Percentiles rank a stretch among this genome's conserved stretches.
Conservation (phyloP, 2,888 invertebrate species). For the Coremacera marginata region DNA sequence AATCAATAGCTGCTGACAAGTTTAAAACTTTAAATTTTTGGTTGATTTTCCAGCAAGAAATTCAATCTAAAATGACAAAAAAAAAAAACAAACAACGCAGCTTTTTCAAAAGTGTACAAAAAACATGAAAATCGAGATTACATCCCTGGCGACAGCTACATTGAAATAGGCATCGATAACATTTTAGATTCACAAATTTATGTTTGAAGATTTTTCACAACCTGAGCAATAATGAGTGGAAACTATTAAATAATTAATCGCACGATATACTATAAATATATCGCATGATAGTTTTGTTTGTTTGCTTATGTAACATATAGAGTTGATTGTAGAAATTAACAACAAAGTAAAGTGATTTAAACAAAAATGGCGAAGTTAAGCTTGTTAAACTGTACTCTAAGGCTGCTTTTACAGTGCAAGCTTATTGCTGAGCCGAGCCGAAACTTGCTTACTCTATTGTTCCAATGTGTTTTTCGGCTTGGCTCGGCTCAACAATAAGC, state of each 20-base stretch:
- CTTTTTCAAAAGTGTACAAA: conserved; percentile 30
- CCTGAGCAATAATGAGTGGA: conserved; percentile 61
- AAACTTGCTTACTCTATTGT: no score
- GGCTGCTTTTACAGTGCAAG: no score
- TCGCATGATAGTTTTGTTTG: no score
- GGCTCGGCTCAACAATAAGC: no score
- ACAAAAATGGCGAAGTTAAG: background rate
- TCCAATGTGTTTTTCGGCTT: no score
- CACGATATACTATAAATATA: no score
- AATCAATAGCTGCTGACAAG: no score
- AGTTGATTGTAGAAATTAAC: background rate
- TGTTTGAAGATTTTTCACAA: conserved; percentile 61
- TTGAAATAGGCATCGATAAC: conserved; percentile 20
- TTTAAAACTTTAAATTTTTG: no score
- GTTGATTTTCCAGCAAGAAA: no score
- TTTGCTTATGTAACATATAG: no score
- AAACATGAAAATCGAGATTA: conserved; percentile 36
- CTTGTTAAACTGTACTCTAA: background rate
- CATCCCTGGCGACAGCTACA: conserved; percentile 43
- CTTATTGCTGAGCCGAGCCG: no score
- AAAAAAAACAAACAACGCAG: background rate
- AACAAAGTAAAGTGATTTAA: background rate
- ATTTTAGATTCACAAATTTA: conserved; percentile 31
- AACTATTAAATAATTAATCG: conserved; percentile 7
- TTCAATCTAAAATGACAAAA: background rate